These are phyloP conservation scores for Anarsia innoxiella DNA, from an alignment of 2,888 invertebrate genomes.

Conservation along the genomic window DNA sequence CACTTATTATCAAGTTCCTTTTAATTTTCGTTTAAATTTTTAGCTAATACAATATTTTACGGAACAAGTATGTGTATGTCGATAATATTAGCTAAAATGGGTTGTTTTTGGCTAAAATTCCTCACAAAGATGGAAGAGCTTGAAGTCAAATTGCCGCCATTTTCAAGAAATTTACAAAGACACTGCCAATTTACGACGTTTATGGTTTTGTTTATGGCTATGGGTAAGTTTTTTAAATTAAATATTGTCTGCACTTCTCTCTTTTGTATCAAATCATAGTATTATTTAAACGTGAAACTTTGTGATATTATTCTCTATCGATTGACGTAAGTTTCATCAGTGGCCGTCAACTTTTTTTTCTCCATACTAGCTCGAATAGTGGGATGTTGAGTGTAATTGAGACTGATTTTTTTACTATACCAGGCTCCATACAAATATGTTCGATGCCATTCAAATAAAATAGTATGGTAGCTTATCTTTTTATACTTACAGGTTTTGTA, in stretches of 20 bases:
- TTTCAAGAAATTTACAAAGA: constrained; percentile 27
- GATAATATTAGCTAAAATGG: constrained; percentile 30
- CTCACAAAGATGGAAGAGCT: constrained; percentile 28
- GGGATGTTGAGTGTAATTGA: too few relatives aligned
- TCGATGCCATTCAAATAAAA: too few relatives aligned
- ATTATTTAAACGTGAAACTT: neutral
- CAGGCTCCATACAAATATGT: too few relatives aligned
- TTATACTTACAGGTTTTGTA: neutral
- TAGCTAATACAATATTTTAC: constrained; percentile 39
- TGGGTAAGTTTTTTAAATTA: constrained; percentile 23
- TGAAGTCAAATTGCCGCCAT: constrained; percentile 35
- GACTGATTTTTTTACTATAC: too few relatives aligned
- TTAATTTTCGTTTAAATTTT: too few relatives aligned
- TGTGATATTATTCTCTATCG: too few relatives aligned
- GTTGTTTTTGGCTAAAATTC: constrained; percentile 31
- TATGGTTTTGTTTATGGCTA: constrained; percentile 30
- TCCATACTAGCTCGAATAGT: neutral
- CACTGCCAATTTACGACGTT: constrained; percentile 30
- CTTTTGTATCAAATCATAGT: neutral
- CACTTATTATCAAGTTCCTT: too few relatives aligned
- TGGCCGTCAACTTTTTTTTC: too few relatives aligned
- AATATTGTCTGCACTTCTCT: neutral
- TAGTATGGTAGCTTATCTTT: neutral
- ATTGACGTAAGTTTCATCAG: too few relatives aligned
- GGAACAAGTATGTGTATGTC: constrained; percentile 29